Base-by-base conservation (phyloP, 2,888 invertebrate species). In the Pachycephus smyrnensis region DNA sequence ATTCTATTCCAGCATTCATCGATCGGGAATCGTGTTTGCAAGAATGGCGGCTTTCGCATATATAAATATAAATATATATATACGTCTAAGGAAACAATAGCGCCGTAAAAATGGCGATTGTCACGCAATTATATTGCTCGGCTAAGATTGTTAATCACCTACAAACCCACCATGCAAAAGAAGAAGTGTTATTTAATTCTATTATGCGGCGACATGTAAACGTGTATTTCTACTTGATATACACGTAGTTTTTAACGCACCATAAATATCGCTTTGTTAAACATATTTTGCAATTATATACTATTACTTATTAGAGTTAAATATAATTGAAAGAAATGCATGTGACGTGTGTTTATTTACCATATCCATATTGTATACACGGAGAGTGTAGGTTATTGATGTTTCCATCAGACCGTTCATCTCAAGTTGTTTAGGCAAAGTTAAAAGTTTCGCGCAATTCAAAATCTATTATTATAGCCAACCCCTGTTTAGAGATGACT, bases 201-300 rank as follows among this genome's bases (percentile, higher is more conserved):
- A 71, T 55, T 23, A 55, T 32, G 32, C 31, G 32, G 31, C 71
- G 12, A 33, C 71, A 33, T 12, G 71, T 32, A 23, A 31, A 33
- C 32, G 31, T 33, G 23, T 32, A 71, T 31, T 71, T 12, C 30
- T 6, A 12, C 31, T 31, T 31, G 32, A 33, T 71, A 33, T 71
- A 32, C 31, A 12, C 31, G 15, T 71, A 71, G 31, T n/a, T 33
- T 32, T 31, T 71, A 71, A 71, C 71, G 71, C 71, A 71, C 32
- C 30, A 30, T 4, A 55, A 23, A 2, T 71, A 71, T 23, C 0
- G 71, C 71, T 71, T 71, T 32, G 71, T 71, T n/a, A 31, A 32
- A 71, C 12, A 32, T 31, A 33, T 71, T 71, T 71, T 71, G 71
- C 71, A 71, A 71, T 32, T 71, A 30, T 71, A 23, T 71, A 71